Evolutionary conservation across 2,797 vertebrate genomes (phyloP).

Genomic region (Mallotus villosus): DNA sequence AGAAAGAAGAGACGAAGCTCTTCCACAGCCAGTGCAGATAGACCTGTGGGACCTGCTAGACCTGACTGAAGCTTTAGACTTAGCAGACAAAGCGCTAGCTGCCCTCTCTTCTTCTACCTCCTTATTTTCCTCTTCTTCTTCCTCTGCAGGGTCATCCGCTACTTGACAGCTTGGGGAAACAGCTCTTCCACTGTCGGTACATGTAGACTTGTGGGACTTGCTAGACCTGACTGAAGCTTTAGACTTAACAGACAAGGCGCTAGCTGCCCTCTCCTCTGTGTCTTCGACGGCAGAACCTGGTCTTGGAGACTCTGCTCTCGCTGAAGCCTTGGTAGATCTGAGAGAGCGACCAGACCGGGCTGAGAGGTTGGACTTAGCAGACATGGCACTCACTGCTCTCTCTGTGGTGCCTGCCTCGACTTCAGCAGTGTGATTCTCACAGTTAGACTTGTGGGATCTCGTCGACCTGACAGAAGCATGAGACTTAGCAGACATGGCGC

Average conservation of each 20-base stretch:
- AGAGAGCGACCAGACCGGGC: background rate
- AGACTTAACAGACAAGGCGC: slow-evolving; percentile 55
- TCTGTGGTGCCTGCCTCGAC: background rate
- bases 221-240: slow-evolving; percentile 59
- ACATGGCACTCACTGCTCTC: background rate
- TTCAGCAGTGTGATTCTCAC: background rate
- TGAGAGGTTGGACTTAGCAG: background rate
- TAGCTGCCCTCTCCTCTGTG: slow-evolving; percentile 35
- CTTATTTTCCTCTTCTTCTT: slow-evolving; percentile 8
- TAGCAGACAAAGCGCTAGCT: slow-evolving; percentile 30
- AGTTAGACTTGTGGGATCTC: background rate
- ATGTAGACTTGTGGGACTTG: slow-evolving; percentile 50
- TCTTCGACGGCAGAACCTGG: slow-evolving; percentile 21
- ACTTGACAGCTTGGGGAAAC: background rate
- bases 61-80: slow-evolving; percentile 58
- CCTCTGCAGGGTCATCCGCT: slow-evolving; percentile 6
- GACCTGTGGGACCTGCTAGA: slow-evolving; percentile 56
- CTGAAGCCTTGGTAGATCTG: background rate
- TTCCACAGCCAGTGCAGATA: slow-evolving; percentile 28
- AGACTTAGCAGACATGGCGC: slow-evolving; percentile 1
- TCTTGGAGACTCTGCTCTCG: background rate
- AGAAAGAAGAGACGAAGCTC: background rate
- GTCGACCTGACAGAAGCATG: background rate
- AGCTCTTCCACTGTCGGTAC: slow-evolving; percentile 4
- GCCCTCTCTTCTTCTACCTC: no score